These are phyloP conservation scores for Diglossa cyanea DNA, from an alignment of 2,797 vertebrate species.

Conservation along the genomic window DNA sequence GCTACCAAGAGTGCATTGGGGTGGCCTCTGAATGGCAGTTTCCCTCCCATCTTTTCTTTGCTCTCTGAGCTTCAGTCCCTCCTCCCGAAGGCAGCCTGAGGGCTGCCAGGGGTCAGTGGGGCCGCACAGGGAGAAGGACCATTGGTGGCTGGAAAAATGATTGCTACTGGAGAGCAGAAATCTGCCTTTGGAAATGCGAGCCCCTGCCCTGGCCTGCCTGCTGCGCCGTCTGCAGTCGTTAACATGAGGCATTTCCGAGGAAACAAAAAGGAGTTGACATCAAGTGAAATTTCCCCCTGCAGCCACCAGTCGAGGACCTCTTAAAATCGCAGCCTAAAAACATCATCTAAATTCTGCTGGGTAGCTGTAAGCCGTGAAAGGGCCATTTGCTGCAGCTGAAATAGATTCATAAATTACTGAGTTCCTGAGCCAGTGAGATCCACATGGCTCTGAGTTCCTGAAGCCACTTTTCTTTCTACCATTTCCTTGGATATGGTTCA, in stretches of 20 bases:
- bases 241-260: not conserved
- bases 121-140: not conserved
- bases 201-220: not conserved
- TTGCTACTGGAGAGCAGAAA: not conserved
- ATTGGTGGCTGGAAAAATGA: not conserved
- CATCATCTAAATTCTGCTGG: not conserved
- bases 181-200: accelerated
- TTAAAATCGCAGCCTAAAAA: not conserved
- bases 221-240: accelerated
- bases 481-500: not conserved
- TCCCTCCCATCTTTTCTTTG: not conserved
- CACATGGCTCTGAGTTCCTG: not conserved
- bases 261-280: not conserved
- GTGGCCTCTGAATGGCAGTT: not conserved
- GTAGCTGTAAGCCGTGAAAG: not conserved
- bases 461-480: not conserved
- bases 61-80: not conserved
- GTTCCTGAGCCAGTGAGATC: not conserved
- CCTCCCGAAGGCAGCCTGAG: not conserved
- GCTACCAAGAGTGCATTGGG: not conserved
- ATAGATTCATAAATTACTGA: not conserved
- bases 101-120: not conserved
- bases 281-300: not conserved
- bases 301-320: not conserved
- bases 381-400: not conserved